A percentile compares a stretch with the other conserved stretches of the same genome.
phyloP scores from a whole-genome alignment of 2,888 invertebrate genomes.

The Melanostoma mellinum region DNA sequence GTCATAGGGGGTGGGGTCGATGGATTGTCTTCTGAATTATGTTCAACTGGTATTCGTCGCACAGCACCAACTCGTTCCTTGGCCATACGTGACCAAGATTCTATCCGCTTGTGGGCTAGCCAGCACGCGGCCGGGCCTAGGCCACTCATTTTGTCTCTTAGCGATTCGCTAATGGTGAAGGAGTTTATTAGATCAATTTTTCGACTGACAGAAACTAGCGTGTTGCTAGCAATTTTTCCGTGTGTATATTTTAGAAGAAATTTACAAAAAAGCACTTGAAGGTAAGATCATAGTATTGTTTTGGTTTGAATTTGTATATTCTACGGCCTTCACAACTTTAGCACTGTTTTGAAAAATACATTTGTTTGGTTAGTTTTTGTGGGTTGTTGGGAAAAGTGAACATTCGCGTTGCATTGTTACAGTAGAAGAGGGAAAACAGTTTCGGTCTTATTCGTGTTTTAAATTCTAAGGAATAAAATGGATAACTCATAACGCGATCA shows the following conservation, averaged over 20 bases:
- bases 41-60: constrained; percentile 80
- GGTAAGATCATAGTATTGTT: neutral
- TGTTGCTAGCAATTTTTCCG: constrained; percentile 2
- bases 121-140: constrained; percentile 89
- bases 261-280: neutral
- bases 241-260: no score
- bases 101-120: constrained; percentile 89
- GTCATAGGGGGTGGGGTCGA: constrained; percentile 81
- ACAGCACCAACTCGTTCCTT: constrained; percentile 85
- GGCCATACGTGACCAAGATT: constrained; percentile 90
- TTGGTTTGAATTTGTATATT: neutral
- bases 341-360: no score
- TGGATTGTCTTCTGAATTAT: constrained; percentile 79
- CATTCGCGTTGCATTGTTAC: no score
- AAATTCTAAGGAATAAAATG: no score
- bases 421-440: no score
- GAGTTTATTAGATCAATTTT: constrained; percentile 44
- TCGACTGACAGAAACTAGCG: constrained; percentile 12
- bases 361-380: no score
- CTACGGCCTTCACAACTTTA: no score
- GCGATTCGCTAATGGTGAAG: constrained; percentile 70
- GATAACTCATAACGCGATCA: no score
- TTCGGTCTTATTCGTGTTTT: no score
- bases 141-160: constrained; percentile 84
- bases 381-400: no score